Conservation (phyloP, 2,888 invertebrate species). For the Limnephilus lunatus region DNA sequence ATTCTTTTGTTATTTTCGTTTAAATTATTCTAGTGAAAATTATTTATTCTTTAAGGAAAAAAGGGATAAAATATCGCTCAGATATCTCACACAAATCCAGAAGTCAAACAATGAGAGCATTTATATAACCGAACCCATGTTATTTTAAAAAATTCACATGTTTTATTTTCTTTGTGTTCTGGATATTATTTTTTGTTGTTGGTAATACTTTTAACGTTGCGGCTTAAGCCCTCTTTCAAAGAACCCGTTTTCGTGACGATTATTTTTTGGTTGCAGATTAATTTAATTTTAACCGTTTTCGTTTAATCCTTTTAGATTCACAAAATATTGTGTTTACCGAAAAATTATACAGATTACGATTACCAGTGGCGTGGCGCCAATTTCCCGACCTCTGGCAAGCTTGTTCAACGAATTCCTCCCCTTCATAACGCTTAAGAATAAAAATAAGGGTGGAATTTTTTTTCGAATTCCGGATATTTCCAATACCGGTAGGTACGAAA, state of each 20-base stretch:
- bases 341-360: background rate
- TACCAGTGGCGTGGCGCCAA: background rate
- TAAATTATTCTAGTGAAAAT: background rate
- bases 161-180: background rate
- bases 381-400: background rate
- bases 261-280: background rate
- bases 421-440: background rate
- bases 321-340: background rate
- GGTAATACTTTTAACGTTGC: background rate
- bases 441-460: background rate
- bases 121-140: background rate
- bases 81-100: background rate
- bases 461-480: too few species aligned
- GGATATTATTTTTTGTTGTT: background rate
- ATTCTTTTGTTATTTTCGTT: background rate
- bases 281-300: background rate
- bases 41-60: background rate
- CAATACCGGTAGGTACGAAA: too few species aligned
- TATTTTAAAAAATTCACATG: background rate
- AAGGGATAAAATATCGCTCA: background rate
- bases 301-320: background rate
- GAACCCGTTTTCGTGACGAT: background rate
- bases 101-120: background rate
- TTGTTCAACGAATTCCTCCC: background rate
- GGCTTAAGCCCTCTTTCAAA: background rate